These are phyloP conservation scores for Tetrao urogallus DNA, from an alignment of 2,113 vertebrate species.

Conservation along the genomic window DNA sequence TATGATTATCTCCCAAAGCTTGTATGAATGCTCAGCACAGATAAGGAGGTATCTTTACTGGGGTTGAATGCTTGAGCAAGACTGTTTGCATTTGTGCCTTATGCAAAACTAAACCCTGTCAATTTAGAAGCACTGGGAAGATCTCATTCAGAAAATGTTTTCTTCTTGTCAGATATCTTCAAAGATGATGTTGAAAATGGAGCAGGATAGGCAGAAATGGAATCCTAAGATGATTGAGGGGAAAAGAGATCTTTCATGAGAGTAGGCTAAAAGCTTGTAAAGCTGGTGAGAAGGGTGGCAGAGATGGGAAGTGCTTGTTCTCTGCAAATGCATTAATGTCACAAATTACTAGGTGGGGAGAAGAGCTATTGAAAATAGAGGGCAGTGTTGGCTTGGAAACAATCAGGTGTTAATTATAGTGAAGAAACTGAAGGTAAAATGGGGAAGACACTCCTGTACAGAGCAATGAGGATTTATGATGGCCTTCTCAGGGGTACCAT, in stretches of 20 bases:
- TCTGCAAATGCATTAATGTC: background rate
- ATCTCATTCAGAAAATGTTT: slow-evolving; percentile 48
- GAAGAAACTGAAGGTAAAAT: background rate
- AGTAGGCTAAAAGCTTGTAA: slow-evolving; percentile 23
- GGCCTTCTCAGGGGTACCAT: background rate
- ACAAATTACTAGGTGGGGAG: background rate
- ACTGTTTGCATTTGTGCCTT: background rate
- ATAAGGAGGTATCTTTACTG: background rate
- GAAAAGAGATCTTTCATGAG: background rate
- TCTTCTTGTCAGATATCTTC: slow-evolving; percentile 49
- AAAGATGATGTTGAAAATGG: slow-evolving; percentile 17
- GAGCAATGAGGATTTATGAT: background rate
- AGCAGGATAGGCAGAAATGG: slow-evolving; percentile 1
- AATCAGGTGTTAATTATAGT: background rate
- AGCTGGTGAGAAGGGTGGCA: background rate
- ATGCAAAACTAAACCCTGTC: slow-evolving; percentile 33
- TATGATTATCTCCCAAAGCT: background rate
- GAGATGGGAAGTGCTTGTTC: background rate
- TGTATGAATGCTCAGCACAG: background rate
- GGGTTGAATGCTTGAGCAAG: slow-evolving; percentile 9
- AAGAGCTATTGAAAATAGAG: slow-evolving; percentile 15
- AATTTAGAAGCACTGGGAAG: slow-evolving; percentile 34
- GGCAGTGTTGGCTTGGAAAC: slow-evolving; percentile 21
- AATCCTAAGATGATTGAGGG: background rate
- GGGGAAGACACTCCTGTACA: background rate